Evolutionary conservation across 2,113 vertebrate genomes (phyloP), one percentile per base, ranked within the genome.

Genomic region (Chaenocephalus aceratus): DNA sequence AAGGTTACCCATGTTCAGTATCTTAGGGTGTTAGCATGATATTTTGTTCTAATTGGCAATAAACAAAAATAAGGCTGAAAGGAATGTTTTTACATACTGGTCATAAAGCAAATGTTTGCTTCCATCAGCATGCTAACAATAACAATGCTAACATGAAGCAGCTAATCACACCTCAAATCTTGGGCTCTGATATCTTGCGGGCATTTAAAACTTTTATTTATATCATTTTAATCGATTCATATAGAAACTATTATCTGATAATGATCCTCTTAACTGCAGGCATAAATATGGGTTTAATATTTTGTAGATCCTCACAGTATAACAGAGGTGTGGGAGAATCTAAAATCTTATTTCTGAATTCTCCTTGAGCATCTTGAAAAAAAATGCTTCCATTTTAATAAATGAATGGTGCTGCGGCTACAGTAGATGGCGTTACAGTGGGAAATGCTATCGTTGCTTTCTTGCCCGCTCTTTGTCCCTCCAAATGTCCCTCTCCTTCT

Each of bases 311-410:
- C 2, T 67, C n/a, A 10, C 54, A 30, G 53, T 15, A 12, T 6
- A 21, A 63, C 34, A 52, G 49, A 11, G 6, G 36, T 52, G 14
- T 10, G 10, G 21, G 26, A 23, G 26, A 11, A 34, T 57, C 60
- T 45, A 15, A 66, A 26, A 59, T 45, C 18, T 60, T 60, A 51
- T 67, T 83, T 77, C 44, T 56, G 73, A 48, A 62, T 76, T 82
- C 26, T 72, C 34, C 10, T 41, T 26, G 26, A 26, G 26, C 26
- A 26, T 26, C 26, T 26, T 26, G 26, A 26, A 26, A 26, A 26
- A 26, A 26, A 26, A 26, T 2, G 2, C 26, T 36, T 5, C 36
- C 36, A 16, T 75, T 30, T 64, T 34, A 81, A 79, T 72, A 10
- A 84, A 66, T 56, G 62, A 65, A 69, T 26, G 64, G n/a, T 44